A percentile compares a stretch with the other conserved stretches of the same genome.
Evolutionary conservation across 1,140 invertebrate genomes (phyloP).

Genomic region (Drosophila novamexicana): DNA sequence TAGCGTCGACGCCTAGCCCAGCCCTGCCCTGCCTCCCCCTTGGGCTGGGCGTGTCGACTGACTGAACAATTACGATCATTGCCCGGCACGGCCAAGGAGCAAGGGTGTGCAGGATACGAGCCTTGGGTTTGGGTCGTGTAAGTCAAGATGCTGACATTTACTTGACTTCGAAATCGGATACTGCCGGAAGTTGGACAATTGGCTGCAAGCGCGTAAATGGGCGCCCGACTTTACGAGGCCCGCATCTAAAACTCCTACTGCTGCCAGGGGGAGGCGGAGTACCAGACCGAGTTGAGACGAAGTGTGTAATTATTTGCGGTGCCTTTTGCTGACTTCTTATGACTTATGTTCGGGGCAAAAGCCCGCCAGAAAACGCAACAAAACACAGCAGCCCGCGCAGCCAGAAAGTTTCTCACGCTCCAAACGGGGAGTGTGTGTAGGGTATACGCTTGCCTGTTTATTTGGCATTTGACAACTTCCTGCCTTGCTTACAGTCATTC

Average conservation of each 20-base stretch:
- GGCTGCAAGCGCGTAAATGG: constrained; percentile 55
- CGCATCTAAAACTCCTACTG: constrained; percentile 55
- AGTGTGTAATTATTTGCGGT: constrained; percentile 71
- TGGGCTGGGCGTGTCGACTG: constrained; percentile 62
- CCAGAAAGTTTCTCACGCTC: constrained; percentile 68
- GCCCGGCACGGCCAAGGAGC: background rate
- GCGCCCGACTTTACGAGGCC: constrained; percentile 22
- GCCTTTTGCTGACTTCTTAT: constrained; percentile 59
- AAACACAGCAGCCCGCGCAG: constrained; percentile 23
- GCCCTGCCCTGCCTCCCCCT: constrained; percentile 1
- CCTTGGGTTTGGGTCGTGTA: constrained; percentile 2
- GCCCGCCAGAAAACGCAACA: constrained; percentile 65
- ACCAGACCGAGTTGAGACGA: constrained; percentile 11
- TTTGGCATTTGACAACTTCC: constrained; percentile 64
- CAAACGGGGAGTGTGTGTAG: background rate
- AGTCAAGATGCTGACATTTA: constrained; percentile 71
- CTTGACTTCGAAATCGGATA: constrained; percentile 75
- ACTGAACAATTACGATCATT: constrained; percentile 68
- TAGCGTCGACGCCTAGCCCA: constrained; percentile 31
- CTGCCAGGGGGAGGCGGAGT: background rate
- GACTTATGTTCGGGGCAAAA: constrained; percentile 53
- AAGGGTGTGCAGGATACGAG: constrained; percentile 15
- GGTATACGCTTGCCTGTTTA: constrained; percentile 5
- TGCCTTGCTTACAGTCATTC: constrained; percentile 37
- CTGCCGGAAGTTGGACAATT: constrained; percentile 76